Evolutionary conservation across 2,888 invertebrate genomes (phyloP).

Genomic region (Melanostoma mellinum): DNA sequence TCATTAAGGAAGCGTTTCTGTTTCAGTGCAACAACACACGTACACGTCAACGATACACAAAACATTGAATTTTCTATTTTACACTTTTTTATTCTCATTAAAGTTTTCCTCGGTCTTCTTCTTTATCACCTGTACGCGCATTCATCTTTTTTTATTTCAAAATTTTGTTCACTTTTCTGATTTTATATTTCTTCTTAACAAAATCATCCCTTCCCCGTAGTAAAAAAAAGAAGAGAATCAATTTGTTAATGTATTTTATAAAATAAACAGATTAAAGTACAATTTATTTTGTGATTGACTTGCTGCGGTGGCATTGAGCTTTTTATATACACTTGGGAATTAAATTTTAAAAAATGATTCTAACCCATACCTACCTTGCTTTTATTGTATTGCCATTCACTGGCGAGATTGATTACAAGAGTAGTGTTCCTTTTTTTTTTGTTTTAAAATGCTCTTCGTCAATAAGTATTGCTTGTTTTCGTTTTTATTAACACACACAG

Average conservation of each 20-base stretch:
- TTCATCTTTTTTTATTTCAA: too few species aligned
- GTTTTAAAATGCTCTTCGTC: not conserved
- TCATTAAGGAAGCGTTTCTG: too few species aligned
- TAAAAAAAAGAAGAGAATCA: too few species aligned
- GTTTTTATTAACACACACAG: conserved; percentile 11
- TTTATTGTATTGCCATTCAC: conserved; percentile 40
- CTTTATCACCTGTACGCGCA: too few species aligned
- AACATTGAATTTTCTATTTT: too few species aligned
- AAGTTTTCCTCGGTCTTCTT: too few species aligned
- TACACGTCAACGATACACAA: too few species aligned
- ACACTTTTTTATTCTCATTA: too few species aligned
- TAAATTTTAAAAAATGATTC: conserved; percentile 4
- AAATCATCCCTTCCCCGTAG: too few species aligned
- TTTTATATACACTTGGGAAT: not conserved
- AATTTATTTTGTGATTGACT: conserved; percentile 9
- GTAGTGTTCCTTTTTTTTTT: conserved; percentile 9
- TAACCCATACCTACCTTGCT: conserved; percentile 34
- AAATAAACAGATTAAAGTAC: not conserved
- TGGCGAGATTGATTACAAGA: conserved; percentile 7
- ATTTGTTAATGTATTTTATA: not conserved
- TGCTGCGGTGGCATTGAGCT: conserved; percentile 17
- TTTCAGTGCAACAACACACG: too few species aligned
- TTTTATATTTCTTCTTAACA: too few species aligned
- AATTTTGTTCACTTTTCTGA: too few species aligned
- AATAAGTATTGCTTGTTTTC: not conserved